phyloP scores from a whole-genome alignment of 1,140 invertebrate genomes.

The Argopecten irradians region DNA sequence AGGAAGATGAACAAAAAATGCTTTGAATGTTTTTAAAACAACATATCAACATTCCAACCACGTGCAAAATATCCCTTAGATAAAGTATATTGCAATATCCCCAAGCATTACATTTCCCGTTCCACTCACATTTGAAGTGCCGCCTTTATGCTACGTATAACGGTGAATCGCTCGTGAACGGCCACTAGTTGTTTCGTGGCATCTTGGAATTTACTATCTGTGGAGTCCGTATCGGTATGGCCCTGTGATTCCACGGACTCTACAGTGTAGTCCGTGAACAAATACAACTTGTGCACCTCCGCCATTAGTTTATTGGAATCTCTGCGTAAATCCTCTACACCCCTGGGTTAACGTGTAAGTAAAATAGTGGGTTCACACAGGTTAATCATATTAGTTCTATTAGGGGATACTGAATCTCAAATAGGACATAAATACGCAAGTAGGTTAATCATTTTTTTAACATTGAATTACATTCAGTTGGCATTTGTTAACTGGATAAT shows the following conservation, averaged over 20 bases:
- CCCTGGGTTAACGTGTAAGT: not conserved
- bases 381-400: not conserved
- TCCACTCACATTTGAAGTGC: slow-evolving; percentile 6
- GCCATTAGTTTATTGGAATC: slow-evolving; percentile 7
- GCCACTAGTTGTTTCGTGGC: not conserved
- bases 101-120: not conserved
- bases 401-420: not conserved
- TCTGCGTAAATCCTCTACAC: not conserved
- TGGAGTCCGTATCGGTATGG: not conserved
- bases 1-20: too few relatives aligned
- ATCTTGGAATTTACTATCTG: not conserved
- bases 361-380: not conserved
- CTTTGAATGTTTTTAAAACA: too few relatives aligned
- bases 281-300: slow-evolving; percentile 7
- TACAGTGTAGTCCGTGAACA: not conserved
- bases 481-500: too few relatives aligned
- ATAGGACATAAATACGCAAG: too few relatives aligned
- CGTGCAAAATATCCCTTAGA: not conserved
- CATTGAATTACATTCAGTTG: too few relatives aligned
- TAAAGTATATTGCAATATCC: not conserved
- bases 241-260: not conserved
- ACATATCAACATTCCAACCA: not conserved
- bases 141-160: slow-evolving; percentile 1
- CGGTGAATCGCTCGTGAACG: not conserved
- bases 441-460: too few relatives aligned